phyloP scores from a whole-genome alignment of 2,888 invertebrate species.

The Xestia xanthographa region DNA sequence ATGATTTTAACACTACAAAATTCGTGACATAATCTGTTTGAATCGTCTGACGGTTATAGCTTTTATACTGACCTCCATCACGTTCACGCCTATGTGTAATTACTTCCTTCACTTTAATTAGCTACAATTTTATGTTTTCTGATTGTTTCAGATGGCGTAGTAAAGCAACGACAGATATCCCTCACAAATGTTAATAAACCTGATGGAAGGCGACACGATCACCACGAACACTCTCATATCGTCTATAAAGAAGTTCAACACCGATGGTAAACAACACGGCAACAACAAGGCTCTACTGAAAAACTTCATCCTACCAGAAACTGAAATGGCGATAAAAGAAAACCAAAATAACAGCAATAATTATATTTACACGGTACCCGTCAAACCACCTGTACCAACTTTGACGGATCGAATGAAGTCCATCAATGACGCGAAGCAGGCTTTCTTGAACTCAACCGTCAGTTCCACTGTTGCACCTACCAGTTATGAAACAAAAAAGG shows the following conservation, averaged over 20 bases:
- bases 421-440: constrained; percentile 84
- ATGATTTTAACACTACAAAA: constrained; percentile 54
- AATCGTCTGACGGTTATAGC: constrained; percentile 47
- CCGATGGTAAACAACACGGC: constrained; percentile 81
- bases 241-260: constrained; percentile 81
- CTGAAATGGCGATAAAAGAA: constrained; percentile 87
- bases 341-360: constrained; percentile 80
- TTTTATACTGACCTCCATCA: constrained; percentile 43
- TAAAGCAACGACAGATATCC: constrained; percentile 79
- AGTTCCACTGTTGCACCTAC: constrained; percentile 72
- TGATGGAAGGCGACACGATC: constrained; percentile 86
- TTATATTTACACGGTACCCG: constrained; percentile 84
- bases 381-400: constrained; percentile 77
- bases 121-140: constrained; percentile 42
- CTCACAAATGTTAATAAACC: constrained; percentile 84
- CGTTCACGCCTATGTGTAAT: constrained; percentile 30
- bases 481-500: constrained; percentile 53
- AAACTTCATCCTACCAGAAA: constrained; percentile 84
- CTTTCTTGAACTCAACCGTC: constrained; percentile 84
- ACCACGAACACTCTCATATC: constrained; percentile 82
- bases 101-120: constrained; percentile 41
- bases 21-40: constrained; percentile 68
- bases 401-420: constrained; percentile 80
- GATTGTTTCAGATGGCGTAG: constrained; percentile 88
- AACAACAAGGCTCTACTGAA: constrained; percentile 84